Conservation (phyloP, 2,888 invertebrate species). For the Protophormia terraenovae region DNA sequence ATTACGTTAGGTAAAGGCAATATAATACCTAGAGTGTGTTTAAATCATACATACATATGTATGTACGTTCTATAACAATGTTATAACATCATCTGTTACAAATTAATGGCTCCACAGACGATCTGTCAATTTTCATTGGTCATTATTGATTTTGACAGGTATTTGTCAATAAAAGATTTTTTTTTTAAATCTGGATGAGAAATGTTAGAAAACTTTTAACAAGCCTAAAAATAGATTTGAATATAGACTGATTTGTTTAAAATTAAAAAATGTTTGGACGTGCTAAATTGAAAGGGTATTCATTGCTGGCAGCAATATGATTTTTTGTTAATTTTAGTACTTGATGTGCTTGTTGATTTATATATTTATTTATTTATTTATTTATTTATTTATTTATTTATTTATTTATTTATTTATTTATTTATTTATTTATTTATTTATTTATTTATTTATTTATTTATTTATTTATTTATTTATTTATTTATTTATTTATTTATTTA, state of each 20-base stretch:
- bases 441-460: too few relatives aligned
- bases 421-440: too few relatives aligned
- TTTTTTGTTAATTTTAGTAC: too few relatives aligned
- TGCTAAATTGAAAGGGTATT: neutral
- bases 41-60: neutral
- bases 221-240: neutral
- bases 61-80: neutral
- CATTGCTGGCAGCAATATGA: too few relatives aligned
- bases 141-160: constrained; percentile 18
- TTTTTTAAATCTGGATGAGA: neutral
- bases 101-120: neutral
- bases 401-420: too few relatives aligned
- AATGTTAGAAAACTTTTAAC: neutral
- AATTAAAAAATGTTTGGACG: neutral
- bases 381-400: too few relatives aligned
- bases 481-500: too few relatives aligned
- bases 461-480: too few relatives aligned
- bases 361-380: too few relatives aligned
- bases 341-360: too few relatives aligned
- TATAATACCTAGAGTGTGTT: neutral
- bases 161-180: neutral
- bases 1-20: neutral
- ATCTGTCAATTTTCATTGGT: neutral
- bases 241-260: neutral
- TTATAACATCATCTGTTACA: neutral